phyloP scores from a whole-genome alignment of 2,113 vertebrate species.

The Puntigrus tetrazona region DNA sequence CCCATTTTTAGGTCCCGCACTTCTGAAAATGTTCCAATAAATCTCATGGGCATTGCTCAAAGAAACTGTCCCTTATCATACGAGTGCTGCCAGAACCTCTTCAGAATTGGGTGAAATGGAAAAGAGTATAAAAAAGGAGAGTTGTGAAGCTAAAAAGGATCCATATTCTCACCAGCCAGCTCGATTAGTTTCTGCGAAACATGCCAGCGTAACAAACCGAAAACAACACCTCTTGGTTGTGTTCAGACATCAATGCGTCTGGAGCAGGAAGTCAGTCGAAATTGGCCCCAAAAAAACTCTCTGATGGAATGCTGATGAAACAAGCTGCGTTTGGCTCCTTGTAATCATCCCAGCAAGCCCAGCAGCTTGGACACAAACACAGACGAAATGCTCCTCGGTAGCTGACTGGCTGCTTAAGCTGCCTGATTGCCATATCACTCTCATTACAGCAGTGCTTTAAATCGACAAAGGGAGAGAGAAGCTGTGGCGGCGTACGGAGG shows the following conservation, averaged over 20 bases:
- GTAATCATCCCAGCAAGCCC: conserved; percentile 44
- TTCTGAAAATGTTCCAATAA: conserved; percentile 42
- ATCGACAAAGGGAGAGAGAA: conserved; percentile 43
- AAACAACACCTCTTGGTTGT: conserved; percentile 37
- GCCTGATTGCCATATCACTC: conserved; percentile 46
- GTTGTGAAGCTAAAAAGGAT: conserved; percentile 29
- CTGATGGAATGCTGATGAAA: conserved; percentile 37
- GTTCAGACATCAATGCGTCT: conserved; percentile 32
- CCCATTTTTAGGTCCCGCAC: conserved; percentile 25
- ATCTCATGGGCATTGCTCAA: conserved; percentile 35
- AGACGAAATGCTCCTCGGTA: conserved; percentile 21
- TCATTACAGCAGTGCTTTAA: conserved; percentile 52
- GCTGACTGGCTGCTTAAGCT: conserved; percentile 39
- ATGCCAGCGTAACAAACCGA: background rate
- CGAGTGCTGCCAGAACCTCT: conserved; percentile 29
- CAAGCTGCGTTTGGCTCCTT: conserved; percentile 7
- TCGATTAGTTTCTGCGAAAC: background rate
- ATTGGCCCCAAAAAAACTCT: background rate
- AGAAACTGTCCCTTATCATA: conserved; percentile 30
- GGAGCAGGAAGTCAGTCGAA: conserved; percentile 45
- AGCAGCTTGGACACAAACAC: conserved; percentile 32
- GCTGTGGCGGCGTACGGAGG: conserved; percentile 24
- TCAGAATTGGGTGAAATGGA: conserved; percentile 25
- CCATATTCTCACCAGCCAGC: background rate
- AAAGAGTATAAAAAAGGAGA: conserved; percentile 23